phyloP scores from a whole-genome alignment of 2,113 vertebrate genomes.

The Callorhinus ursinus region DNA sequence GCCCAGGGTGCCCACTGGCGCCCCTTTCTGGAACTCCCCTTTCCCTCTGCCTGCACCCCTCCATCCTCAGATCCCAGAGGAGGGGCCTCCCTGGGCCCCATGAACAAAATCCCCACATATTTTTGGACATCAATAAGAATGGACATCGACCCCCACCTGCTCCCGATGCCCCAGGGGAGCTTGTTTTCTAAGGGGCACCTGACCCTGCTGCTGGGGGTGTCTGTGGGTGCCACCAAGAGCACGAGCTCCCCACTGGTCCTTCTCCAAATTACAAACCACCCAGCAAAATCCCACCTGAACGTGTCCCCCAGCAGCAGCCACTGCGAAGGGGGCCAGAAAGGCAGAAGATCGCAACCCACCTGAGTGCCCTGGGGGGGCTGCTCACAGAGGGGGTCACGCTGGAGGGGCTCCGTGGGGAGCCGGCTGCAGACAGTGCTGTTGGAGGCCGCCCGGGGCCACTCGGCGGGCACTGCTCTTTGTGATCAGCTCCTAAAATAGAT shows the following conservation, averaged over 20 bases:
- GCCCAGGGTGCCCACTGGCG: too few relatives aligned
- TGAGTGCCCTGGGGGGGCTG: too few relatives aligned
- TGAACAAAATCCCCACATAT: background rate
- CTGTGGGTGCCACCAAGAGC: rapidly evolving
- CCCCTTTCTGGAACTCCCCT: rapidly evolving
- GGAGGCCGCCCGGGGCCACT: background rate
- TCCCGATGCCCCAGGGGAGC: rapidly evolving
- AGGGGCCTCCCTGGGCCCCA: background rate
- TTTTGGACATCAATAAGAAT: rapidly evolving
- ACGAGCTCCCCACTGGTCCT: too few relatives aligned
- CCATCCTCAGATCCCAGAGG: background rate
- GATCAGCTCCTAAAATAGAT: background rate
- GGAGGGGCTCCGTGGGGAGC: background rate
- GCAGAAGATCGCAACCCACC: background rate
- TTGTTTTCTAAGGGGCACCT: rapidly evolving
- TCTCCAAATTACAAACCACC: background rate
- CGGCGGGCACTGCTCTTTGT: rapidly evolving
- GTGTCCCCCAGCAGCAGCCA: rapidly evolving
- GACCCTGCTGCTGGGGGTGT: rapidly evolving
- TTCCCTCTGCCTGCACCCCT: background rate
- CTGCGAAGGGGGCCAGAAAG: background rate
- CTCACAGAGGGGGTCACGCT: rapidly evolving
- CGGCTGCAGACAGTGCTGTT: background rate
- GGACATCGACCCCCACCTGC: background rate
- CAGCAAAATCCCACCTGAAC: too few relatives aligned